Base-by-base conservation (phyloP, 1,140 invertebrate genomes). In the Apis dorsata region DNA sequence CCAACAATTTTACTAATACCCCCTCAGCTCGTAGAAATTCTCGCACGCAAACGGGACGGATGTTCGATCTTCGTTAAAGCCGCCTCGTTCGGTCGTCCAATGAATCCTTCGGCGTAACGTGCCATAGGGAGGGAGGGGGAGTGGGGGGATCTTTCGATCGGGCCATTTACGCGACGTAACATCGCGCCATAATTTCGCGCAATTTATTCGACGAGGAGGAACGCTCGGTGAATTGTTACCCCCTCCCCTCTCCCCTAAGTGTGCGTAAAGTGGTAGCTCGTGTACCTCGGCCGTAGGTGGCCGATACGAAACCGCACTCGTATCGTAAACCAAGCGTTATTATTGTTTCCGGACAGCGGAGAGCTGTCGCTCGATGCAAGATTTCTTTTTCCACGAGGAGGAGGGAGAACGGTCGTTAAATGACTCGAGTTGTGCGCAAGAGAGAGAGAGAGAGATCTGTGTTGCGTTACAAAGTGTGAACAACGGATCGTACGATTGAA, bases 261-360 rank as follows among this genome's bases (percentile, higher is more conserved):
- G 92, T 90, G 89, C 92, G 90, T 90, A 93, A 92, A 93, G 93
- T 93, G 91, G 90, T 90, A 91, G 92, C 89, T 79, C 88, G 86
- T 93, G 92, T 93, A 86, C n/a, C 60, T 15, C 34, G 83, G 62
- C 91, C 87, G 86, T 90, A 90, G 92, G 91, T 90, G 92, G 92
- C 90, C 91, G 83, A 78, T 74, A 86, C 84, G 81, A 89, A 76
- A 86, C 70, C 86, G 62, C 55, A 63, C 13, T 72, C 60, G 65
- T 86, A 65, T 84, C 86, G 84, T 88, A 88, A 88, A 88, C 60
- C 83, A 83, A 76, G 44, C 77, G 85, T 86, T 86, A 88, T 88
- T 88, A 87, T 88, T 86, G 72, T 88, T 88, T 68, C 62, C 75
- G 51, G 24, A 28, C 19, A 13, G 34, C 15, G 60, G 65, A 57